These are phyloP conservation scores for Sturnus vulgaris DNA, from an alignment of 2,113 vertebrate species.

Conservation along the genomic window DNA sequence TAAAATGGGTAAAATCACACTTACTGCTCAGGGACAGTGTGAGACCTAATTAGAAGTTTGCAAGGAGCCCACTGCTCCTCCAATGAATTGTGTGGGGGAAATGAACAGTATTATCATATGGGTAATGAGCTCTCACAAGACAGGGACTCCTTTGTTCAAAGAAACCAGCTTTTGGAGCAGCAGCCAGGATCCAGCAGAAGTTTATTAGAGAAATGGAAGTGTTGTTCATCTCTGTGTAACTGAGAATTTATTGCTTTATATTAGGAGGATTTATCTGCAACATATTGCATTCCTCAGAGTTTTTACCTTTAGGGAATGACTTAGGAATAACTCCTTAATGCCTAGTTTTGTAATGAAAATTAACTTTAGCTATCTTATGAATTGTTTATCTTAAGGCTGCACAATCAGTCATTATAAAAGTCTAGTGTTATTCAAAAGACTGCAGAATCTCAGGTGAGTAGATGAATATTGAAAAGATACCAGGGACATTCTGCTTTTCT, in stretches of 20 bases:
- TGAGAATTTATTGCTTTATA: constrained; percentile 8
- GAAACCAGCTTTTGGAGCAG: background rate
- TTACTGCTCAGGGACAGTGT: background rate
- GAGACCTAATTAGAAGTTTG: constrained; percentile 38
- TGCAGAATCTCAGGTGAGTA: constrained; percentile 43
- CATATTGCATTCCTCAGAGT: background rate
- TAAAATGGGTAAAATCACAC: background rate
- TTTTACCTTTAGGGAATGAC: constrained; percentile 32
- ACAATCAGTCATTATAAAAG: constrained; percentile 36
- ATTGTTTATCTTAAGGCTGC: constrained; percentile 62
- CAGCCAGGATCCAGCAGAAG: background rate
- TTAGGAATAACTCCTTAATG: constrained; percentile 33
- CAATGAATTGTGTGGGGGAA: background rate
- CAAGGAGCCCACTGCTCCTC: background rate
- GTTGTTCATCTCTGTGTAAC: constrained; percentile 1
- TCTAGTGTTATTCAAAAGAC: constrained; percentile 44
- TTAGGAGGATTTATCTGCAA: constrained; percentile 53
- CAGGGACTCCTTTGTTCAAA: constrained; percentile 24
- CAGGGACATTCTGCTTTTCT: constrained; percentile 4
- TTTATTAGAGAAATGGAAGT: constrained; percentile 37
- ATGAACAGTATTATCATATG: constrained; percentile 33
- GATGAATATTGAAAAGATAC: constrained; percentile 42
- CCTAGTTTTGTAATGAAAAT: constrained; percentile 63
- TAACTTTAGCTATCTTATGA: constrained; percentile 51
- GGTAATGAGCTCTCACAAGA: constrained; percentile 57